Base-by-base conservation (phyloP, 2,888 invertebrate genomes). In the Crossocerus cetratus region DNA sequence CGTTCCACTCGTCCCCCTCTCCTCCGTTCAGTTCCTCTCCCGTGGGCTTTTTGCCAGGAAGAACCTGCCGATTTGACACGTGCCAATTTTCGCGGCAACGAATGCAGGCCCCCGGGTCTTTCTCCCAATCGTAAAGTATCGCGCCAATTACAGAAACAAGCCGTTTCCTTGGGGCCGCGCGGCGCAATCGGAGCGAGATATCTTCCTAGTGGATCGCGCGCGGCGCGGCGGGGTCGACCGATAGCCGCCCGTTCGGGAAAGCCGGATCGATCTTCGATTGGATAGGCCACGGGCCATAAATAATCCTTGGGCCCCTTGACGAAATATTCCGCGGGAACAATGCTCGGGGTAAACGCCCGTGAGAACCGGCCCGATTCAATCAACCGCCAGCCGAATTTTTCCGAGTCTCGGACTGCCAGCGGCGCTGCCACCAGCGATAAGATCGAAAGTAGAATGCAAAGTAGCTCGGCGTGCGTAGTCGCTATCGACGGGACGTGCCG, bases 231-330 rank as follows among this genome's bases (percentile, higher is more conserved):
- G n/a, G n/a, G n/a, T n/a, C n/a, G n/a, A 16, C 63, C 45, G 23
- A 23, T 56, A 42, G 32, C 32, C 18, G 2, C 59, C 44, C 56
- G 63, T 72, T 78, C 68, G 60, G 54, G 61, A 72, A 78, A 72
- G 55, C 18, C 62, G 62, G 65, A 58, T 69, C 74, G 74, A 78
- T 61, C 75, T 67, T 16, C 42, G 65, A 67, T 73, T 78, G 44
- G 65, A 75, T 64, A 65, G 67, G 32, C 69, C 44, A 5, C 67
- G 68, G 58, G 8, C 75, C 62, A 78, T 79, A 81, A 82, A 84
- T 78, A 78, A 84, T 75, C 59, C 32, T 11, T 32, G 72, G 75
- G 58, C 83, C 74, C 72, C 69, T 80, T 80, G 71, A 76, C 70
- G 72, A 82, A 83, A 82, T 73, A 72, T 74, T 55, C 65, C 62